Conservation (phyloP, 2,113 vertebrate species). For the Diphyllodes magnificus region DNA sequence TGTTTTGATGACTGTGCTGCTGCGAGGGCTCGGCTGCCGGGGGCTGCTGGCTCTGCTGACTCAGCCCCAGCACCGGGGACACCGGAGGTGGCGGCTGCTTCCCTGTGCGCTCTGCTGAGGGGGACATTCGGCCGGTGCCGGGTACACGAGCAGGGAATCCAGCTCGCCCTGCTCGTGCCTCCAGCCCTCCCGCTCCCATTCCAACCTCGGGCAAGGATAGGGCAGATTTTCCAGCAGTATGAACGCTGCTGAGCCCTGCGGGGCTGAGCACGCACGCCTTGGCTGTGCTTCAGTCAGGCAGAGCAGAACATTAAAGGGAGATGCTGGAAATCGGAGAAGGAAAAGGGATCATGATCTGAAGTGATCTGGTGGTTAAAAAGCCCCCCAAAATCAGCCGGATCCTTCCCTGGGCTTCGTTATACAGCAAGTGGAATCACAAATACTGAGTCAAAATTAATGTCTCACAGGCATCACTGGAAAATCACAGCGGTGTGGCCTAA, state of each 20-base stretch:
- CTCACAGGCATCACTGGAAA: background rate
- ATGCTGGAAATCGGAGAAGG: background rate
- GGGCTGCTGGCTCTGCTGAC: background rate
- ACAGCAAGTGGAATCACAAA: background rate
- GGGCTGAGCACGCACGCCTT: background rate
- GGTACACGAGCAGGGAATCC: background rate
- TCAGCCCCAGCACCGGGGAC: background rate
- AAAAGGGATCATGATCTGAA: background rate
- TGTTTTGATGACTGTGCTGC: background rate
- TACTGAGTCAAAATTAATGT: background rate
- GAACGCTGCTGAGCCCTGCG: background rate
- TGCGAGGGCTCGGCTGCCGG: fast-evolving
- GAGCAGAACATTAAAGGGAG: background rate
- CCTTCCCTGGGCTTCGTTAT: background rate
- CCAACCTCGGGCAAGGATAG: fast-evolving
- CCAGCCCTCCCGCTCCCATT: fast-evolving
- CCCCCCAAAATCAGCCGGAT: background rate
- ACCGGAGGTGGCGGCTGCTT: background rate
- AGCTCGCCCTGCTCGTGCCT: fast-evolving
- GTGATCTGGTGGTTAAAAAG: background rate
- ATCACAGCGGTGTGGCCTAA: background rate
- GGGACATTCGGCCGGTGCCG: fast-evolving
- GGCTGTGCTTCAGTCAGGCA: background rate
- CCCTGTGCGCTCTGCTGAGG: fast-evolving
- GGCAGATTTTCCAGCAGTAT: background rate